Conservation (phyloP, 2,888 invertebrate species). For the Caenorhabditis sp. region DNA sequence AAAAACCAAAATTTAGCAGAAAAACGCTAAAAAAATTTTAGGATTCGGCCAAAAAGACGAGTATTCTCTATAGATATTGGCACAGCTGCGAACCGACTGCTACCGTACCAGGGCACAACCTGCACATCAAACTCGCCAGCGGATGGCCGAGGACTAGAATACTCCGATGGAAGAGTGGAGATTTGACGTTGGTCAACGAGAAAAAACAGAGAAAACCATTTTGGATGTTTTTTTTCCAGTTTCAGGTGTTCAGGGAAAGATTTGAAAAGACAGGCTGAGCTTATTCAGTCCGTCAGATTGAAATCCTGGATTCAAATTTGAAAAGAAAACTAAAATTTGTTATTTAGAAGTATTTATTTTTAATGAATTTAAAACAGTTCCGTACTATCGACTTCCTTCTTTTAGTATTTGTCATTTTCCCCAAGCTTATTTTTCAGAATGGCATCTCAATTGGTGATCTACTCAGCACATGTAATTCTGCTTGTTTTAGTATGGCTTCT, state of each 20-base stretch:
- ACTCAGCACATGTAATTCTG: constrained; percentile 60
- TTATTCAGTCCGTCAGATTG: too few relatives aligned
- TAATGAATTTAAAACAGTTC: too few relatives aligned
- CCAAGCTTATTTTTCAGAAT: constrained; percentile 51
- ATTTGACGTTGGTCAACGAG: not conserved
- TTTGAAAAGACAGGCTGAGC: too few relatives aligned
- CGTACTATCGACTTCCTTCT: too few relatives aligned
- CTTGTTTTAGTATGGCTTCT: constrained; percentile 64
- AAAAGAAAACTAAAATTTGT: too few relatives aligned
- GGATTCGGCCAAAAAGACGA: constrained; percentile 45
- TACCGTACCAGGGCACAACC: constrained; percentile 48
- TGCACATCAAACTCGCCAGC: constrained; percentile 44
- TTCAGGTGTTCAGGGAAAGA: too few relatives aligned
- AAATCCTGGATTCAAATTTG: too few relatives aligned
- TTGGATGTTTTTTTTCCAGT: too few relatives aligned
- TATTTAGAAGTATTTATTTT: too few relatives aligned
- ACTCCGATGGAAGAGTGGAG: not conserved
- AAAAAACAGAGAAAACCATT: not conserved
- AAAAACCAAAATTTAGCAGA: not conserved
- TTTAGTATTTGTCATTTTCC: too few relatives aligned
- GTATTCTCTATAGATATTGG: not conserved
- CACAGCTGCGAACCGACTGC: constrained; percentile 30
- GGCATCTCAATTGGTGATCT: constrained; percentile 72
- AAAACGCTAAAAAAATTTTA: constrained; percentile 46
- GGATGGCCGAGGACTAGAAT: constrained; percentile 46